phyloP scores from a whole-genome alignment of 2,797 vertebrate genomes.

The Erpetoichthys calabaricus region DNA sequence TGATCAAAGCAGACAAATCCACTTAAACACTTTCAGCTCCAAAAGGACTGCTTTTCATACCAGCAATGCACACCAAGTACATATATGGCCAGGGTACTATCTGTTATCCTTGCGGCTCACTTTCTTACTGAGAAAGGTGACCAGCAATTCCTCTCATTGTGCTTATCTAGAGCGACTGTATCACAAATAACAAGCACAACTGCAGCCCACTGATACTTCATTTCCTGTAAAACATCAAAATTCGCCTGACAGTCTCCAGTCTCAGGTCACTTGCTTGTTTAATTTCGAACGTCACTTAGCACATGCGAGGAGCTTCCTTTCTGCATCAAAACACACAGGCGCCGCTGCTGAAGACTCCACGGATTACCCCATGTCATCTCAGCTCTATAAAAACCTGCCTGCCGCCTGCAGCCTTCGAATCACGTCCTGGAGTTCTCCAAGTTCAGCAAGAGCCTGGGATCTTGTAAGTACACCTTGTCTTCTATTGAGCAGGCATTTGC shows the following conservation, averaged over 20 bases:
- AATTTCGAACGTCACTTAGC: neutral
- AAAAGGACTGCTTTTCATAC: too few species aligned
- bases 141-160: too few species aligned
- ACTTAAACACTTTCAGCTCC: too few species aligned
- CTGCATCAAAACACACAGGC: neutral
- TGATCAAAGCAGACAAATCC: too few species aligned
- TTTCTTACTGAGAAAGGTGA: too few species aligned
- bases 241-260: neutral
- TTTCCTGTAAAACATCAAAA: conserved; percentile 6
- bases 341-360: neutral
- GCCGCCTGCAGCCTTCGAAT: neutral
- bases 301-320: conserved; percentile 1
- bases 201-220: conserved; percentile 8
- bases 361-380: neutral
- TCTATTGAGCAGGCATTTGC: neutral
- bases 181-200: conserved; percentile 3
- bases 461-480: neutral
- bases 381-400: conserved; percentile 6
- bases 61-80: too few species aligned
- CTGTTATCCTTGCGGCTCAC: too few species aligned
- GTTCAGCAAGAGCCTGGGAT: neutral
- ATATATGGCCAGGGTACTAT: too few species aligned
- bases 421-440: neutral
- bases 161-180: too few species aligned
- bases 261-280: neutral